phyloP scores from a whole-genome alignment of 2,113 vertebrate genomes.

The Odobenus rosmarus region DNA sequence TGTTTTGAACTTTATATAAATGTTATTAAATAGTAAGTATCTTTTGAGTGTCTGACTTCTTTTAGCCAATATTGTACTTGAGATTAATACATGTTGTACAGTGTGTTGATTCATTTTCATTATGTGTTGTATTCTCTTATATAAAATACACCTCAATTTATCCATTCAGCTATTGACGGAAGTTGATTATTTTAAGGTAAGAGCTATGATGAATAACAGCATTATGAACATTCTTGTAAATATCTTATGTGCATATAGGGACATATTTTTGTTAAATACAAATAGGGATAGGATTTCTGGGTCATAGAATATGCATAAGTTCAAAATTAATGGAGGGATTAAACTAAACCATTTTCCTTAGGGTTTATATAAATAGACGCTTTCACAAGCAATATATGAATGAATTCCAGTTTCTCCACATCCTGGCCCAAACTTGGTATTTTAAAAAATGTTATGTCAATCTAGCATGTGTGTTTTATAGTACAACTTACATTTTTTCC shows the following conservation, averaged over 20 bases:
- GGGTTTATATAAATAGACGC: neutral
- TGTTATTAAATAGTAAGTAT: neutral
- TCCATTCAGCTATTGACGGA: neutral
- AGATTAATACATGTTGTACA: neutral
- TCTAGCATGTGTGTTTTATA: neutral
- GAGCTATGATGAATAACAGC: neutral
- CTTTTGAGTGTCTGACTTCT: neutral
- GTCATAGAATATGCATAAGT: neutral
- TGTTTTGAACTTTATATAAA: neutral
- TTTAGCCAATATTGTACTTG: neutral
- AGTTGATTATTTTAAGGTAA: neutral
- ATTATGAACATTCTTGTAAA: neutral
- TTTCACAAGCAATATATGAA: neutral
- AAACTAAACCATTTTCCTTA: neutral
- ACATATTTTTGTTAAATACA: neutral
- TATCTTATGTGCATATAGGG: neutral
- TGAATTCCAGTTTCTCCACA: neutral
- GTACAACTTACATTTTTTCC: neutral
- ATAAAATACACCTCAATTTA: neutral
- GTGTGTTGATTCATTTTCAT: neutral
- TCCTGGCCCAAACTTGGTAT: neutral
- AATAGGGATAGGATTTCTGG: neutral
- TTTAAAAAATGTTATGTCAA: neutral
- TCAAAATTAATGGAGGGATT: neutral
- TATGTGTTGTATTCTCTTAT: neutral